Evolutionary conservation across 1,140 invertebrate genomes (phyloP).

Genomic region (Samia ricini): DNA sequence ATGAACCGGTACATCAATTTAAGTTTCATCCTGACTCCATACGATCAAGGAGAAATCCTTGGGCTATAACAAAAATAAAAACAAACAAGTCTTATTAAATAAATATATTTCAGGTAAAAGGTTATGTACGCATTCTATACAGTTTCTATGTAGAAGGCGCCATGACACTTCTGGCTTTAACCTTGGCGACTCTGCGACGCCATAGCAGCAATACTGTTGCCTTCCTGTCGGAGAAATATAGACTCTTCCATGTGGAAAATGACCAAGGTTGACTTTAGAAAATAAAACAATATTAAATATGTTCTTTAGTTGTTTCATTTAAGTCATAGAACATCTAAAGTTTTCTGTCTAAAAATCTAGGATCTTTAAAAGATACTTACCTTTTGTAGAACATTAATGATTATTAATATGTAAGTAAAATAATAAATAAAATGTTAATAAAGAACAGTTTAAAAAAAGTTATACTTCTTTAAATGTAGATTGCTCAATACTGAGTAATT

Average conservation of each 20-base stretch:
- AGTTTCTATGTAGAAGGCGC: slow-evolving; percentile 83
- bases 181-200: slow-evolving; percentile 78
- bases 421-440: too few relatives aligned
- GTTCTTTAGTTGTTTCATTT: neutral
- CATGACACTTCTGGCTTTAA: slow-evolving; percentile 79
- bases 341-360: too few relatives aligned
- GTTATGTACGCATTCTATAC: slow-evolving; percentile 80
- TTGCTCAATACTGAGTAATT: too few relatives aligned
- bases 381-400: too few relatives aligned
- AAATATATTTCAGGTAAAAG: slow-evolving; percentile 69
- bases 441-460: too few relatives aligned
- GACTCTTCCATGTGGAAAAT: slow-evolving; percentile 37
- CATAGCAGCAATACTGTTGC: slow-evolving; percentile 30
- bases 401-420: too few relatives aligned
- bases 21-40: too few relatives aligned
- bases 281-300: neutral
- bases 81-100: neutral
- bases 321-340: neutral
- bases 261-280: neutral
- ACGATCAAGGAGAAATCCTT: too few relatives aligned
- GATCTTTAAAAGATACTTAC: too few relatives aligned
- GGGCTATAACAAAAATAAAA: too few relatives aligned
- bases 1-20: too few relatives aligned
- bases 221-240: slow-evolving; percentile 37
- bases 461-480: too few relatives aligned